A percentile compares a stretch with the other conserved stretches of the same genome.
Conservation (phyloP, 2,797 vertebrate genomes). For the Manis crassicaudata region DNA sequence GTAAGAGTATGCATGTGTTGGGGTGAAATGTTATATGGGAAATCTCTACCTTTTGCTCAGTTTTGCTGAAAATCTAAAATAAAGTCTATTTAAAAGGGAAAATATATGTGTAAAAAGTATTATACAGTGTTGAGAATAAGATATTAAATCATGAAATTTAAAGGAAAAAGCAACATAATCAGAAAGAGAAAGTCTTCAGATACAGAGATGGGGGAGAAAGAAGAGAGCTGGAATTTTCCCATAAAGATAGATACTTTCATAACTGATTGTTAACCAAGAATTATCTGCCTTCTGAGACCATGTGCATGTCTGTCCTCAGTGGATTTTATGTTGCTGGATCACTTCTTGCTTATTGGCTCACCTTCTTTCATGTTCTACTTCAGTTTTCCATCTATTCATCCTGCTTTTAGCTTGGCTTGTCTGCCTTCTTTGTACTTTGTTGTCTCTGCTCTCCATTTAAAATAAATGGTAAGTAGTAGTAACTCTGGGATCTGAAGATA, state of each 20-base stretch:
- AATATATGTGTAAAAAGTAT: background rate
- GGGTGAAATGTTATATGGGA: background rate
- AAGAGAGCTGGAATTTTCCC: constrained; percentile 4
- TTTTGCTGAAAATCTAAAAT: background rate
- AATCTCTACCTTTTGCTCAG: background rate
- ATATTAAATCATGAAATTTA: background rate
- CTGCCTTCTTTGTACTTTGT: constrained; percentile 37
- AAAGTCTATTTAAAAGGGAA: background rate
- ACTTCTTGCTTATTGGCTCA: background rate
- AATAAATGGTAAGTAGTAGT: constrained; percentile 40
- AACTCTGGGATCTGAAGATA: background rate
- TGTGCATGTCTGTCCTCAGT: background rate
- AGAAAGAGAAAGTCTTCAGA: background rate
- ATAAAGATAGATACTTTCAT: background rate
- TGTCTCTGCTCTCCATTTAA: background rate
- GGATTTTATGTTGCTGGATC: background rate
- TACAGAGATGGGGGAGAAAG: background rate
- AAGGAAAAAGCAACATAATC: background rate
- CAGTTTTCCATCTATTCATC: constrained; percentile 52
- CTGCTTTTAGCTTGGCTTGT: constrained; percentile 32
- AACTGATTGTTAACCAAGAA: constrained; percentile 40
- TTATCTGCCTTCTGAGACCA: constrained; percentile 10
- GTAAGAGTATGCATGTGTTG: too few relatives aligned
- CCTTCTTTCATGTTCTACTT: constrained; percentile 25
- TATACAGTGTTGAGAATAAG: background rate